phyloP scores from a whole-genome alignment of 2,888 invertebrate genomes.

The Apamea crenata region DNA sequence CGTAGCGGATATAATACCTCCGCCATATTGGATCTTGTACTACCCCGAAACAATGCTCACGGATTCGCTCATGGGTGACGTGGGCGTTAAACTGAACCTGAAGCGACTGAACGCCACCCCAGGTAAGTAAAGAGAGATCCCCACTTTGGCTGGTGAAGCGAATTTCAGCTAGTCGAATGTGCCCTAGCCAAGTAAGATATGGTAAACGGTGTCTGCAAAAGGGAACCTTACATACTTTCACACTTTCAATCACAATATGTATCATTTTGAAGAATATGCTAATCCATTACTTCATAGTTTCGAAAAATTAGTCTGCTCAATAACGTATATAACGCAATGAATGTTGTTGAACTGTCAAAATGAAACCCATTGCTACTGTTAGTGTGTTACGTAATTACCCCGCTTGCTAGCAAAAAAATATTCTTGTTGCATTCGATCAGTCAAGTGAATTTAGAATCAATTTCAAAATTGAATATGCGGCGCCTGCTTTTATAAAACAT shows the following conservation, averaged over 20 bases:
- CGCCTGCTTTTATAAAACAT: background rate
- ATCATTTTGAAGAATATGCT: background rate
- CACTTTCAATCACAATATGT: background rate
- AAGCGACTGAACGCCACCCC: constrained; percentile 1
- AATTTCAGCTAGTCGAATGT: background rate
- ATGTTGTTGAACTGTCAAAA: background rate
- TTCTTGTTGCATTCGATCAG: background rate
- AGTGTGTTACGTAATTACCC: background rate
- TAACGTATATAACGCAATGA: no score
- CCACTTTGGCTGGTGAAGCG: background rate
- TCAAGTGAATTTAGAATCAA: background rate
- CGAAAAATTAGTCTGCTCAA: background rate
- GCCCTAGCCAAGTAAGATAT: background rate
- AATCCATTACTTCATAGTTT: background rate
- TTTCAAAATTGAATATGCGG: background rate
- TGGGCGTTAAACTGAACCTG: constrained; percentile 43
- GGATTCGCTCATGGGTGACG: constrained; percentile 46
- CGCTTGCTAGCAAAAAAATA: background rate
- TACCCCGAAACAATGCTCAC: constrained; percentile 47
- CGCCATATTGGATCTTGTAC: constrained; percentile 42
- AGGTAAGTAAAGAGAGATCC: constrained; percentile 19
- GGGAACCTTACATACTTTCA: background rate
- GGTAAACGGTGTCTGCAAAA: no score
- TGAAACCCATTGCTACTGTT: background rate
- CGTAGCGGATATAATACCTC: background rate